A percentile compares a stretch with the other conserved stretches of the same genome.
Evolutionary conservation across 2,113 vertebrate genomes (phyloP).

Genomic region (human (Homo sapiens)): GRCh38 chr17:45778001-45778500

Average conservation of each 20-base stretch:
- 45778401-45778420: background rate
- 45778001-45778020: no score
- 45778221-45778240: no score
- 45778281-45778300: background rate
- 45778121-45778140: accelerated
- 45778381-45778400: background rate
- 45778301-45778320: background rate
- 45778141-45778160: no score
- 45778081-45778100: no score
- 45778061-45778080: no score
- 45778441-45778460: background rate
- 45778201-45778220: no score
- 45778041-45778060: no score
- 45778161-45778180: no score
- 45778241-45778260: no score
- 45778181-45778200: no score
- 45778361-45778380: background rate
- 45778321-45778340: background rate
- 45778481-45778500: background rate
- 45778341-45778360: conserved; percentile 52
- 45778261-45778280: background rate
- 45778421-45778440: background rate
- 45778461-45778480: background rate
- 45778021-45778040: no score
- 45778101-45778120: no score